Evolutionary conservation across 2,888 invertebrate species (phyloP).

Genomic region (Caenorhabditis becei): DNA sequence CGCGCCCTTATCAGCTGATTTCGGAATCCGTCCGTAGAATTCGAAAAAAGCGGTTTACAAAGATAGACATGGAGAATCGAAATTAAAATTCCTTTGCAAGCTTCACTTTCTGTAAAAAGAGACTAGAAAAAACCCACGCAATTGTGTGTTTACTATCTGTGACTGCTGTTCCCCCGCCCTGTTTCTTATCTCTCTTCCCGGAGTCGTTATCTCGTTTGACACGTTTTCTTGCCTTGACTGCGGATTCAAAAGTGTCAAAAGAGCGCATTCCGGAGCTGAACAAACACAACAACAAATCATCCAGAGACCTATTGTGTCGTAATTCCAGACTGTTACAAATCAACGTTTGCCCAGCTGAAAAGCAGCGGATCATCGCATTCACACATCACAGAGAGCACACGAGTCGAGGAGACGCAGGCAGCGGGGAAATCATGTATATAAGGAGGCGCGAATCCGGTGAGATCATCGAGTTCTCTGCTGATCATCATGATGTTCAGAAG

Average conservation of each 20-base stretch:
- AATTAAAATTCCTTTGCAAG: no score
- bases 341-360: conserved; percentile 19
- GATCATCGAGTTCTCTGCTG: conserved; percentile 26
- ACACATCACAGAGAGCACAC: background rate
- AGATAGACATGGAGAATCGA: background rate
- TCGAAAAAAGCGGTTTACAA: conserved; percentile 15
- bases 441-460: conserved; percentile 15
- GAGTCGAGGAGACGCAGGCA: conserved; percentile 20
- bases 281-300: conserved; percentile 15
- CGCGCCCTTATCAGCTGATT: conserved; percentile 18
- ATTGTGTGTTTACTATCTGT: background rate
- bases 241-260: conserved; percentile 3
- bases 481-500: conserved; percentile 24
- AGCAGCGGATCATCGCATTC: conserved; percentile 13
- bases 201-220: conserved; percentile 1
- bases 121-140: background rate
- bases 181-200: conserved; percentile 1
- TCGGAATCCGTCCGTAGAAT: conserved; percentile 6
- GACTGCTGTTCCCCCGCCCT: conserved; percentile 6
- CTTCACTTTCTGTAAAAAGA: no score
- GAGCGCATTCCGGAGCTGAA: conserved; percentile 8
- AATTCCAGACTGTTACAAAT: conserved; percentile 30
- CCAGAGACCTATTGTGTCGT: conserved; percentile 3
- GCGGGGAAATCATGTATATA: conserved; percentile 10
- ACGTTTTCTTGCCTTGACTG: background rate